Conservation (phyloP, 2,797 vertebrate genomes). For the Coranthus polyacanthus region DNA sequence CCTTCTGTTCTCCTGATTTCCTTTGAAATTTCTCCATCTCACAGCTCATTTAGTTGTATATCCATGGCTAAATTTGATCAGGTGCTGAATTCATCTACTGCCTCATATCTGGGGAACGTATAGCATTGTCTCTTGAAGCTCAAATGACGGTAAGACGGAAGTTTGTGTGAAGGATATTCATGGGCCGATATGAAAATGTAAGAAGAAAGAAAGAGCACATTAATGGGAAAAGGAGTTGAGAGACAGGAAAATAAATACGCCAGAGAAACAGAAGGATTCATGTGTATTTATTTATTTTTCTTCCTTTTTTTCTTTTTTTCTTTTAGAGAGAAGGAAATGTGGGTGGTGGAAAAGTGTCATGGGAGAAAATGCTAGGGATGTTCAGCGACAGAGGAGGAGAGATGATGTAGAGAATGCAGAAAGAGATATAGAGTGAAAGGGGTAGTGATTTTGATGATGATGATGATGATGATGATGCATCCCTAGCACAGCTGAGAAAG, state of each 20-base stretch:
- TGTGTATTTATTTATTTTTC: background rate
- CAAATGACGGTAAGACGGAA: background rate
- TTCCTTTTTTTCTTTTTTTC: slow-evolving; percentile 5
- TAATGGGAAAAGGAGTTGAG: background rate
- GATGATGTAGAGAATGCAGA: slow-evolving; percentile 18
- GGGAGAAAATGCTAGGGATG: slow-evolving; percentile 2
- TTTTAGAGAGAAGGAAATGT: slow-evolving; percentile 6
- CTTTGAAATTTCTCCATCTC: slow-evolving; percentile 20
- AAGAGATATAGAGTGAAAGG: slow-evolving; percentile 13
- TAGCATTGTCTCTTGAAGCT: background rate
- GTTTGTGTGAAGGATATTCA: slow-evolving; percentile 2
- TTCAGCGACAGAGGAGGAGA: background rate
- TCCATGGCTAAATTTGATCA: slow-evolving; percentile 31
- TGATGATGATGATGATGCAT: slow-evolving; percentile 37
- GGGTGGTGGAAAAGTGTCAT: slow-evolving; percentile 19
- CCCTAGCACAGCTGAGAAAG: slow-evolving; percentile 46
- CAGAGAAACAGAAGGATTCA: background rate
- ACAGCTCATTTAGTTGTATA: slow-evolving; percentile 26
- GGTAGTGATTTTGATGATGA: slow-evolving; percentile 34
- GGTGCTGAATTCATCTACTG: slow-evolving; percentile 24
- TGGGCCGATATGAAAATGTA: background rate
- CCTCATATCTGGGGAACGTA: slow-evolving; percentile 1
- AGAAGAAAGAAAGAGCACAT: background rate
- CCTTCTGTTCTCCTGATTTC: slow-evolving; percentile 7
- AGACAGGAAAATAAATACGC: background rate